phyloP scores from a whole-genome alignment of 2,797 vertebrate genomes.

The Semaprochilodus insignis region DNA sequence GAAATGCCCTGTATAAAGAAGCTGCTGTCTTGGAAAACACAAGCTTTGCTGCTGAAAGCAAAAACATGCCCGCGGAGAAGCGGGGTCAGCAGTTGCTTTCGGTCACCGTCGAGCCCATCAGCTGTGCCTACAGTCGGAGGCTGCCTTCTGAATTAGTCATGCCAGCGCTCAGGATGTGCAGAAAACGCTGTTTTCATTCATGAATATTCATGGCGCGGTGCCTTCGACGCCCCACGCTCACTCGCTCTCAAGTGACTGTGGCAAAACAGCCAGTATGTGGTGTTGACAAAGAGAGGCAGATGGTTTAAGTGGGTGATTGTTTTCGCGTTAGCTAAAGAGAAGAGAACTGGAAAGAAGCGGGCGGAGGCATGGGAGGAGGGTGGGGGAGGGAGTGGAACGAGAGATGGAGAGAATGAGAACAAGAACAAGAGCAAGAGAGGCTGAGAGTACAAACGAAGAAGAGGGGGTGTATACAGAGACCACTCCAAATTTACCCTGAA shows the following conservation, averaged over 20 bases:
- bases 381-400: background rate
- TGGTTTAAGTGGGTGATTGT: conserved; percentile 46
- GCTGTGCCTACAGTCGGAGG: background rate
- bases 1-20: background rate
- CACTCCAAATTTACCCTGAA: no score
- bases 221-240: conserved; percentile 65
- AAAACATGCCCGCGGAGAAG: background rate
- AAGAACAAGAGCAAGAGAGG: background rate
- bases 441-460: no score
- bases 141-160: conserved; percentile 71
- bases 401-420: background rate
- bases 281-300: conserved; percentile 57
- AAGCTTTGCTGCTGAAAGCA: background rate
- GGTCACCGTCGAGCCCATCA: background rate
- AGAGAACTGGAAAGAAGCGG: background rate
- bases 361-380: background rate
- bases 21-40: background rate
- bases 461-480: no score
- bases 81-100: conserved; percentile 3
- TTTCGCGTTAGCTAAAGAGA: conserved; percentile 59
- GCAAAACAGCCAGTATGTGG: conserved; percentile 65
- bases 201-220: conserved; percentile 79
- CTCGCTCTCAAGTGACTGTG: conserved; percentile 69
- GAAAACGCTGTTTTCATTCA: conserved; percentile 75
- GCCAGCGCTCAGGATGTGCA: conserved; percentile 76